Percentiles rank a stretch among this genome's conserved stretches.
These are phyloP conservation scores for Ormyrus nitidulus DNA, from an alignment of 2,888 invertebrate genomes.

Conservation along the genomic window DNA sequence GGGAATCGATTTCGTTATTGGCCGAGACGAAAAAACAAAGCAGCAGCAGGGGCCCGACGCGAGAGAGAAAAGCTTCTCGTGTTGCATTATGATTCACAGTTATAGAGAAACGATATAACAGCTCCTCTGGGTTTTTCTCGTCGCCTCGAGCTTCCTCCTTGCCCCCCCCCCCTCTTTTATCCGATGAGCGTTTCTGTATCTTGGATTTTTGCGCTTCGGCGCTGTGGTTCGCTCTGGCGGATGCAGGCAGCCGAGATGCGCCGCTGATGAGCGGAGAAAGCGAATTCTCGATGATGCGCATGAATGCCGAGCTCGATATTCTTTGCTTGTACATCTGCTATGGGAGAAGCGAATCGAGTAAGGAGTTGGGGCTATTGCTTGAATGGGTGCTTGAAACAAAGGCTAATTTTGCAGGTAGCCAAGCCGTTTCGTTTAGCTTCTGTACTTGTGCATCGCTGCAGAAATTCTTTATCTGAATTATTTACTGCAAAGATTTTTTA, in stretches of 20 bases:
- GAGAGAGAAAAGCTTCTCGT: constrained; percentile 52
- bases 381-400: constrained; percentile 1
- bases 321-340: neutral
- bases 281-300: constrained; percentile 30
- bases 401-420: neutral
- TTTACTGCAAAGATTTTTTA: too few relatives aligned
- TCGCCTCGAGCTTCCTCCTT: constrained; percentile 23
- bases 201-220: neutral
- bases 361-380: neutral
- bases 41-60: too few relatives aligned
- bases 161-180: neutral
- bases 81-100: constrained; percentile 67
- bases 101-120: constrained; percentile 56
- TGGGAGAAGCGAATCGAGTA: neutral
- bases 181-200: neutral
- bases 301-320: neutral
- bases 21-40: constrained; percentile 14
- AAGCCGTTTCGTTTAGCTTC: constrained; percentile 3
- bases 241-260: neutral
- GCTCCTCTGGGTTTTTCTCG: neutral
- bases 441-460: neutral
- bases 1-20: constrained; percentile 52
- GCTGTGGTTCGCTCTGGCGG: neutral
- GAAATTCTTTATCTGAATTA: too few relatives aligned
- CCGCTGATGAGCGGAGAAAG: constrained; percentile 38